phyloP scores from a whole-genome alignment of 1,140 invertebrate species.

The Hycleus phaleratus region DNA sequence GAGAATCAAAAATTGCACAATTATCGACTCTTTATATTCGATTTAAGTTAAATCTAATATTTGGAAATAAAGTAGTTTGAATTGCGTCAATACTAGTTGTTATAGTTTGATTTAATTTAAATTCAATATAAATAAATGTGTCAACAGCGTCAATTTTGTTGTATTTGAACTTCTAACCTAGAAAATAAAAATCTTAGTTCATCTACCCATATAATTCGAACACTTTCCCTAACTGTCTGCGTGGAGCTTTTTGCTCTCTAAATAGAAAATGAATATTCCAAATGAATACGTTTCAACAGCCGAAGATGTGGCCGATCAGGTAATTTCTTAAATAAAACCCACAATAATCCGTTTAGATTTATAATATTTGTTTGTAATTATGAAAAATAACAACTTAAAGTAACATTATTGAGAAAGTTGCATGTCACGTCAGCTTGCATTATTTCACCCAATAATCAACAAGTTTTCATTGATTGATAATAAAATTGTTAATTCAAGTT shows the following conservation, averaged over 20 bases:
- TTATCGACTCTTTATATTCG: too few species aligned
- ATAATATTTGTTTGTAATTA: conserved; percentile 1
- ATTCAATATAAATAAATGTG: too few species aligned
- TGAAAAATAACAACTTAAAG: not conserved
- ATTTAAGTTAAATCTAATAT: too few species aligned
- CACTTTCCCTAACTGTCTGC: conserved; percentile 17
- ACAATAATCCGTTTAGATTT: not conserved
- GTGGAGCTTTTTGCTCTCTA: conserved; percentile 27
- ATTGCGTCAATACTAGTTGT: too few species aligned
- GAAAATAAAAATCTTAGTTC: not conserved
- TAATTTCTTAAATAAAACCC: conserved; percentile 43
- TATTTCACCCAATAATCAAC: not conserved
- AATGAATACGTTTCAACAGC: conserved; percentile 84
- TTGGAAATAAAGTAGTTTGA: too few species aligned
- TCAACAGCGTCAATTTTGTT: too few species aligned
- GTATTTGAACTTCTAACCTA: too few species aligned
- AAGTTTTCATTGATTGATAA: not conserved
- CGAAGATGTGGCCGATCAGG: conserved; percentile 92
- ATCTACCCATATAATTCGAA: not conserved
- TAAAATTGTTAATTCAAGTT: not conserved
- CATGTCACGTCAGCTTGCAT: conserved; percentile 25
- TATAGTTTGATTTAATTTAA: too few species aligned
- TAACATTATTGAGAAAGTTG: not conserved
- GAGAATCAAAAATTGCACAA: too few species aligned
- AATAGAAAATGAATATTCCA: conserved; percentile 65